phyloP scores from a whole-genome alignment of 2,113 vertebrate species.

The Engystomops pustulosus region DNA sequence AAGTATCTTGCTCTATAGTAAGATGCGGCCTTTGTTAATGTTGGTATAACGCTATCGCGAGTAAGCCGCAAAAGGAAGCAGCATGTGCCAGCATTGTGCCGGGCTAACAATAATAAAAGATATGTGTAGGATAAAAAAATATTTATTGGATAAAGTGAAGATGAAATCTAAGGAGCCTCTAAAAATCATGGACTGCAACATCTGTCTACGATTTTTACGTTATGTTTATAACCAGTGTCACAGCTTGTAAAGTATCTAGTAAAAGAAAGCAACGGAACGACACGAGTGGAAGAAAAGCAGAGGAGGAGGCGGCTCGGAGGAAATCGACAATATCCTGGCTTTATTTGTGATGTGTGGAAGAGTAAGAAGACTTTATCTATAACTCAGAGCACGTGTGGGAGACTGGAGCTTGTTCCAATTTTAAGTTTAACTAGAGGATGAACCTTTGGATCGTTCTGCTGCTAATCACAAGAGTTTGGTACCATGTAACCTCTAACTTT shows the following conservation, averaged over 20 bases:
- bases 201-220: slow-evolving; percentile 52
- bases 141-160: not conserved
- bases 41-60: slow-evolving; percentile 2
- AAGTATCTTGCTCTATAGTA: not conserved
- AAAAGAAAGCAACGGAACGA: not conserved
- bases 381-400: not conserved
- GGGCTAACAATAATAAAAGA: not conserved
- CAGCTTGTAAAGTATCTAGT: slow-evolving; percentile 51
- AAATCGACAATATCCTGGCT: not conserved
- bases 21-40: not conserved
- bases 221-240: slow-evolving; percentile 42
- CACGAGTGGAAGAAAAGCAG: not conserved
- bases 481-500: too few relatives aligned
- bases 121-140: not conserved
- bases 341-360: not conserved
- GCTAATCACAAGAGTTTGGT: too few relatives aligned
- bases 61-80: not conserved
- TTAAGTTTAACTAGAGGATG: not conserved
- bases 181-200: slow-evolving; percentile 33
- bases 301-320: not conserved
- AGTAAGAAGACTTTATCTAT: not conserved
- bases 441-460: not conserved
- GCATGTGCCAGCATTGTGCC: not conserved
- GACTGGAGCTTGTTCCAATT: not conserved
- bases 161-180: slow-evolving; percentile 14